These are phyloP conservation scores for Cantharis rufa DNA, from an alignment of 2,888 invertebrate species.

Conservation along the genomic window DNA sequence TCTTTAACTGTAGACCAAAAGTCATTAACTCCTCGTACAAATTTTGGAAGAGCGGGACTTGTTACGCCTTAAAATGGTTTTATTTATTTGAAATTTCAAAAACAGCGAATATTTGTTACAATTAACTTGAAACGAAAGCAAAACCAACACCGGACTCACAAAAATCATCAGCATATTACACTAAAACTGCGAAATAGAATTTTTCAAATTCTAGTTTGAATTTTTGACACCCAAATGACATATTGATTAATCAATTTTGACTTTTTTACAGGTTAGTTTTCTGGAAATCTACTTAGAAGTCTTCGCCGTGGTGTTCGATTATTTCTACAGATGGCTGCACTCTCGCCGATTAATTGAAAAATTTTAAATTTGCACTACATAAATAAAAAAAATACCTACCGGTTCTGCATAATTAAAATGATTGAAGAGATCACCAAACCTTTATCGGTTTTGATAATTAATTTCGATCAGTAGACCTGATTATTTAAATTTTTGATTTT, in stretches of 20 bases:
- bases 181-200: neutral
- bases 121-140: neutral
- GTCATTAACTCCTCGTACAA: conserved; percentile 6
- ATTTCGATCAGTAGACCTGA: no score
- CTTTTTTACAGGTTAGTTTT: neutral
- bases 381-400: neutral
- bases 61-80: neutral
- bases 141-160: neutral
- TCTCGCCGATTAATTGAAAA: neutral
- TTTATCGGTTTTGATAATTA: no score
- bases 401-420: neutral
- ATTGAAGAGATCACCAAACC: no score
- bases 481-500: no score
- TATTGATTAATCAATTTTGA: neutral
- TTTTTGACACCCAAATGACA: neutral
- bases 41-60: neutral
- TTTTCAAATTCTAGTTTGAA: neutral
- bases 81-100: neutral
- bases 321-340: neutral
- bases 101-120: neutral
- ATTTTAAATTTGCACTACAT: neutral
- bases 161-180: neutral
- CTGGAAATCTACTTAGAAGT: neutral
- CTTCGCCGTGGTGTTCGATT: neutral
- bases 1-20: conserved; percentile 12